Evolutionary conservation across 2,797 vertebrate genomes (phyloP), one percentile per base, ranked within the genome.

Genomic region (Anguilla anguilla): DNA sequence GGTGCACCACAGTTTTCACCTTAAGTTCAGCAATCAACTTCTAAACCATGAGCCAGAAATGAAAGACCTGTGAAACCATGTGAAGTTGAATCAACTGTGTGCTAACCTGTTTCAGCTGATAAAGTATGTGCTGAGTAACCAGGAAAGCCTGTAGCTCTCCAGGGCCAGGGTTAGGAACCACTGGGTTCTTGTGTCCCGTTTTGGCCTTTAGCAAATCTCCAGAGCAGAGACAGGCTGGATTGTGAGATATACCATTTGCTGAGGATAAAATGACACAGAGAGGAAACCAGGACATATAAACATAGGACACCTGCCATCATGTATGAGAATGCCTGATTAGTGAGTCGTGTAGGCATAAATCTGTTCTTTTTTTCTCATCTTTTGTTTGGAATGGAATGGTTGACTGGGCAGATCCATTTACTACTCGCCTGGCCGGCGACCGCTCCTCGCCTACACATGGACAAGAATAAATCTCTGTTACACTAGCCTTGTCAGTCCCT

Each of bases 381-480:
- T 77, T 85, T 88, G 64, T 77, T 46, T 49, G 59, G 67, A 28
- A 6, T 35, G 35, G 53, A 15, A 35, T 7, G 67, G 64, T 84
- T 19, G 31, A 31, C 64, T 46, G 87, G 39, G 64, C 67, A 61
- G 83, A 74, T 88, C 83, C 35, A 35, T 79, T 79, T 85, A 69
- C 83, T 28, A 15, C 67, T 46, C 25, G 55, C 69, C 17, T 25
- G 69, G 83, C 87, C 69, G 79, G 57, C 6, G 7, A 74, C 35
- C n/a, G 55, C 69, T 81, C 84, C 74, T 49, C 61, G 84, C 19
- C 55, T 88, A 79, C 83, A 84, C 77, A 87, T 31, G n/a, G 79
- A 84, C 86, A 85, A 83, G 81, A 46, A 82, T 77, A 51, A 89
- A 83, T 87, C 74, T 61, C 17, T 69, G 82, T 90, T 87, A 88